Conservation (phyloP, 2,113 vertebrate genomes). For the Phrynosoma platyrhinos region DNA sequence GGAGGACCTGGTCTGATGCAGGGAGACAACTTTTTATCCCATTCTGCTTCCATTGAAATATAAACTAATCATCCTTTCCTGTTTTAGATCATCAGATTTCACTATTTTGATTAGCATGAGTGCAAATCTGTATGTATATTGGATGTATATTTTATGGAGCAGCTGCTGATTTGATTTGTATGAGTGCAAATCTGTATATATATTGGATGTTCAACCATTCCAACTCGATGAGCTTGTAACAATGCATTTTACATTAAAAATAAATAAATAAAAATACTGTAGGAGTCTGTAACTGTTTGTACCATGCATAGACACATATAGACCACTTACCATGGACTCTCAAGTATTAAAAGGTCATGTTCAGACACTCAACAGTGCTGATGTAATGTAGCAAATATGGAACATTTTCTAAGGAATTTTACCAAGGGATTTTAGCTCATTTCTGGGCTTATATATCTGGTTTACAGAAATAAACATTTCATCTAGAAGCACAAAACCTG, state of each 20-base stretch:
- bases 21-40: neutral
- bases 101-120: neutral
- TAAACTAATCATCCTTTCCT: neutral
- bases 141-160: neutral
- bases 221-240: neutral
- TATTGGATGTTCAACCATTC: neutral
- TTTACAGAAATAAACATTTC: slow-evolving; percentile 17
- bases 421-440: neutral
- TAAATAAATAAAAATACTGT: too few species aligned
- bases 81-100: neutral
- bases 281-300: neutral
- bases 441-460: slow-evolving; percentile 9
- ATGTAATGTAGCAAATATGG: neutral
- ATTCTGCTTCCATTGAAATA: neutral
- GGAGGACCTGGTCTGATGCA: too few species aligned
- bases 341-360: fast-evolving
- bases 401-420: neutral
- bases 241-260: neutral
- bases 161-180: neutral
- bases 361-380: neutral
- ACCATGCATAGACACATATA: neutral
- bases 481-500: neutral
- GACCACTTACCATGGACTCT: fast-evolving
- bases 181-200: neutral
- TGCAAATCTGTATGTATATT: neutral